Evolutionary conservation across 2,888 invertebrate genomes (phyloP), one percentile per base, ranked within the genome.

Genomic region (Norana najaformis): DNA sequence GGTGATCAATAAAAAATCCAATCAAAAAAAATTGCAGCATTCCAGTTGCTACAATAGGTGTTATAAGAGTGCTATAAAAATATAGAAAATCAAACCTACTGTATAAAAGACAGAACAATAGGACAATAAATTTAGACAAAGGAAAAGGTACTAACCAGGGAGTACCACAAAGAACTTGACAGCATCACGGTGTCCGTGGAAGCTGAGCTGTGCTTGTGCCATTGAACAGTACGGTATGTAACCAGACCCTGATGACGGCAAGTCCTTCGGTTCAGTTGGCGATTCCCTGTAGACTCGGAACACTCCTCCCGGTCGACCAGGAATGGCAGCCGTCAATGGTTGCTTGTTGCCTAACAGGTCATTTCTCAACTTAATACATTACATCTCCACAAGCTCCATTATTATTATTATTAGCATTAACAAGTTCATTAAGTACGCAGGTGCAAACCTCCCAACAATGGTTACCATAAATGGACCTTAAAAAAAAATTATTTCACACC

Each of bases 141-240:
- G 39, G 20, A 14, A 88, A 88, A 34, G 35, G 14, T 30, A 6
- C 69, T 69, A 34, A 91, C 89, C 88, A 92, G 99, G 98, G 83
- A 99, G 98, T 14, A 99, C 97, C 30, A 99, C 98, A 95, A 99
- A 99, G 96, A 99, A 99, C 94, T 99, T 99, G 89, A 99, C 99
- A 38, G 98, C 97, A 95, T 99, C 99, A 92, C 98, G 96, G 95
- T 99, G 99, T 0, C 99, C 99, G 95, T 99, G 99, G 96, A 99
- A 99, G 94, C 98, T 98, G 88, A 99, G 96, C 95, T 99, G 99
- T 90, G 99, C 99, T 95, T 98, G 98, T 37, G 98, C 98, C 98
- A 99, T 98, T 91, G 98, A 97, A 94, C 98, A 99, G 95, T 97
- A 97, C 0, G 99, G 99, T 92, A 95, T 94, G 92, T 95, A 95